A percentile compares a stretch with the other conserved stretches of the same genome.
phyloP scores from a whole-genome alignment of 2,113 vertebrate species.

The Oxyura jamaicensis region DNA sequence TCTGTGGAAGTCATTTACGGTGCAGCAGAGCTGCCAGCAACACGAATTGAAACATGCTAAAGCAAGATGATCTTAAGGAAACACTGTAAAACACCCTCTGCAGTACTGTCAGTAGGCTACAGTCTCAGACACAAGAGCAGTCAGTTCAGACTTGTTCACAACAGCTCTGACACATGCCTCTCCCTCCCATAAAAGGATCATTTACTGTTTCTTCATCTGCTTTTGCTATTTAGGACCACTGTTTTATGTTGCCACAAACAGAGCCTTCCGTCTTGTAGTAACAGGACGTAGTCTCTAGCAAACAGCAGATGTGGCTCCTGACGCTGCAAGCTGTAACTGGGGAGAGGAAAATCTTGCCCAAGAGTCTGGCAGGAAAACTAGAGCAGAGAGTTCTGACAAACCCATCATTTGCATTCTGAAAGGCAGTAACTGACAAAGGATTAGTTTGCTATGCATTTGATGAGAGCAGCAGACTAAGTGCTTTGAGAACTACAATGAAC shows the following conservation, averaged over 20 bases:
- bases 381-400: background rate
- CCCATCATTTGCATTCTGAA: constrained; percentile 14
- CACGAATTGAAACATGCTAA: background rate
- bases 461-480: background rate
- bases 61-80: background rate
- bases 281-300: background rate
- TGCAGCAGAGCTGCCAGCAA: background rate
- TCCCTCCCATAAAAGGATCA: background rate
- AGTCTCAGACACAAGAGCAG: background rate
- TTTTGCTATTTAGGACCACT: background rate
- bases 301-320: background rate
- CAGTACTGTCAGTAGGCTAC: background rate
- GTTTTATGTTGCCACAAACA: background rate
- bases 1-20: background rate
- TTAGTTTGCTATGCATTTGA: background rate
- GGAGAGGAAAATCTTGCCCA: constrained; percentile 13
- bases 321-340: background rate
- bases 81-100: background rate
- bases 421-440: background rate
- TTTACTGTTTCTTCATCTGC: background rate
- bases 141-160: background rate
- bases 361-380: constrained; percentile 41
- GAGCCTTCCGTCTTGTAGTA: background rate
- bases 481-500: background rate
- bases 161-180: background rate